Evolutionary conservation across 53 echinoderm and acorn worm genomes (phyloP).

Genomic region (Glandiceps talaboti): DNA sequence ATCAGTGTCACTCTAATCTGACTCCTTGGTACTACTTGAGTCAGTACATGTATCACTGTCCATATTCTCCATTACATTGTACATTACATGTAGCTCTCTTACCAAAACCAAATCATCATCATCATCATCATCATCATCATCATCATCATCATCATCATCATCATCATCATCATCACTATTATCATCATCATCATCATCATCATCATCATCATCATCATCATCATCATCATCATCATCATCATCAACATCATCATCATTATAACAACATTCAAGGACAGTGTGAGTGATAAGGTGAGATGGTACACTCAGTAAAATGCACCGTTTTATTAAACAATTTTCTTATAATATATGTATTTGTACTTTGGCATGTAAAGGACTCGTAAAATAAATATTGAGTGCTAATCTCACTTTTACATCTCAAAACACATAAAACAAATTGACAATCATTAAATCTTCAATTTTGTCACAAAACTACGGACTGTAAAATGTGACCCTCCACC

Average conservation of each 20-base stretch:
- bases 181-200: conserved; percentile 19
- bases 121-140: conserved; percentile 27
- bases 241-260: not conserved
- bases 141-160: conserved; percentile 23
- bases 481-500: too few species aligned
- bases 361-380: too few species aligned
- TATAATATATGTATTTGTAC: too few species aligned
- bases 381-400: too few species aligned
- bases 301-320: too few species aligned
- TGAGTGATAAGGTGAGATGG: too few species aligned
- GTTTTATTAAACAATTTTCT: too few species aligned
- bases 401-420: too few species aligned
- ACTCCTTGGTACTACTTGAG: not conserved
- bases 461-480: too few species aligned
- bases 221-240: not conserved
- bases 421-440: too few species aligned
- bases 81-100: not conserved
- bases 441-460: too few species aligned
- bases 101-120: conserved; percentile 6
- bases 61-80: not conserved
- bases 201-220: conserved; percentile 23
- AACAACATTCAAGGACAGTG: not conserved
- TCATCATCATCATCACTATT: not conserved
- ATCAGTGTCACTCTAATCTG: conserved; percentile 15
- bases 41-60: not conserved